Conservation (phyloP, 2,888 invertebrate species). For the Agriopis leucophaearia region DNA sequence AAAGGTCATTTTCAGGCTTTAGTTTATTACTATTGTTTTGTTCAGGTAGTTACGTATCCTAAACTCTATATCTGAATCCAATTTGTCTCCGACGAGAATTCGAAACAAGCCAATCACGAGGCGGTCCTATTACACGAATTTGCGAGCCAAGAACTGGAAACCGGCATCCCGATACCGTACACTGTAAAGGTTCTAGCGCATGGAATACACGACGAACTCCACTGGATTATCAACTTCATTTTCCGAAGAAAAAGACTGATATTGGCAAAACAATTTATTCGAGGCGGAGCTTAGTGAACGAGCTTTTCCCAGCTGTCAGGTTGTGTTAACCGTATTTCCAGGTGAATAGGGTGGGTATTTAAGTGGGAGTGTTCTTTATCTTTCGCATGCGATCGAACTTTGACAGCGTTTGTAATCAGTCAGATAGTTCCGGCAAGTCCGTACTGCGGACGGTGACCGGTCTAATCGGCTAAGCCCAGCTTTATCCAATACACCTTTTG, state of each 20-base stretch:
- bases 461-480: constrained; percentile 74
- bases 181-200: neutral
- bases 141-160: constrained; percentile 44
- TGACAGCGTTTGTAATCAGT: constrained; percentile 6
- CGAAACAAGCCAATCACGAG: constrained; percentile 79
- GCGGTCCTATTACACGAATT: constrained; percentile 71
- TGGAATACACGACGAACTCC: neutral
- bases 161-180: constrained; percentile 31
- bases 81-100: constrained; percentile 75
- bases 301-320: no score
- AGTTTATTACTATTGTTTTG: constrained; percentile 54
- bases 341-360: neutral
- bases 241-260: neutral
- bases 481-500: constrained; percentile 75
- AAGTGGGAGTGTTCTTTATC: neutral
- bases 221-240: neutral
- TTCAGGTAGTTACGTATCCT: constrained; percentile 59
- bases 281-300: no score
- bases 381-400: neutral
- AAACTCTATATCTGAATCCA: constrained; percentile 75
- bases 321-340: neutral
- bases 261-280: no score
- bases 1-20: constrained; percentile 8
- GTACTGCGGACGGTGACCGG: constrained; percentile 50
- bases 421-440: constrained; percentile 40